Evolutionary conservation across 2,113 vertebrate species (phyloP), one percentile per base, ranked within the genome.

Genomic region (rabbit (Oryctolagus cuniculus)): DNA sequence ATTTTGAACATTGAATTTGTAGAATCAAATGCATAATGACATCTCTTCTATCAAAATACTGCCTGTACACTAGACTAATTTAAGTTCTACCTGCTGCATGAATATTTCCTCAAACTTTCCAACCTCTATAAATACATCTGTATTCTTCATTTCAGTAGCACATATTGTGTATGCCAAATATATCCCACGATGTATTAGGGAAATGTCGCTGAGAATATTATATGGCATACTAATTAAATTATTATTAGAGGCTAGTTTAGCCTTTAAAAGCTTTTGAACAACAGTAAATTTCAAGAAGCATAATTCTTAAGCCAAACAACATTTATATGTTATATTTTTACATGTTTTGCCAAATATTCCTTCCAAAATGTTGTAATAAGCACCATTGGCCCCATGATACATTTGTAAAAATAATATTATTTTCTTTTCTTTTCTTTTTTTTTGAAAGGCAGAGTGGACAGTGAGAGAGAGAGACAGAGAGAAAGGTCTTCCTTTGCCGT

Each of bases 51-150:
- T 82, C 63, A 95, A 93, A 96, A 93, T 78, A 93, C 13, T 61
- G 24, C 27, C 36, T n/a, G 79, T 69, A 38, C 53, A 89, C 38
- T 63, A 69, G 66, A 31, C 22, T 94, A 79, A 81, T 88, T 84
- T 88, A 79, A 86, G 36, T 74, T 22, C 44, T 31, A 77, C 72
- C 21, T 89, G 69, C 24, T 90, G 29, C 11, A 44, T 51, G 27
- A 94, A 90, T 86, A 49, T 90, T 92, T 92, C 77, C 58, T 61
- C 73, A 89, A 36, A 38, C 38, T 85, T 95, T 75, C 24, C 49
- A 85, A 34, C 22, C 38, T 90, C 75, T 58, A n/a, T 92, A 90
- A 90, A 94, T 58, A 75, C 80, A 69, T 82, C 55, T 92, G 55
- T 69, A n/a, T 17, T 82, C 61, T 82, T 94, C 86, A 90, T 82